Percentiles rank a stretch among this genome's conserved stretches.
Evolutionary conservation across 2,113 vertebrate genomes (phyloP).

Genomic region (Stigmatopora argus): DNA sequence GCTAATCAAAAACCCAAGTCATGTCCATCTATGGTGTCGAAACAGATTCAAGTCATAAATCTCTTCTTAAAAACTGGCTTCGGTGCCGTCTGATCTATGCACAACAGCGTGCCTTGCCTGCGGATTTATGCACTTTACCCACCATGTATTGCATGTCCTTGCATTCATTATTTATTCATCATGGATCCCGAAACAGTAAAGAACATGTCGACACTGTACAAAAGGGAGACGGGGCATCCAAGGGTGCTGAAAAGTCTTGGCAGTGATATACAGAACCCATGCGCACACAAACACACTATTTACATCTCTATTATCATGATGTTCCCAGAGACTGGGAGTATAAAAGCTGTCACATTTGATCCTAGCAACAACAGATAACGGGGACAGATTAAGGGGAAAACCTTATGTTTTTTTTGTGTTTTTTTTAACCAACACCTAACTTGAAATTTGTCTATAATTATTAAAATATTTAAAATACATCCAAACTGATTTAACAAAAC

Average conservation of each 20-base stretch:
- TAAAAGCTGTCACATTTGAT: background rate
- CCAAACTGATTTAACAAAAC: too few relatives aligned
- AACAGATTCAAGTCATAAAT: background rate
- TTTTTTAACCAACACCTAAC: too few relatives aligned
- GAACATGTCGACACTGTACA: background rate
- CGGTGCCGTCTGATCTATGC: conserved; percentile 9
- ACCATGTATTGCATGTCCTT: background rate
- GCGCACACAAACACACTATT: conserved; percentile 3
- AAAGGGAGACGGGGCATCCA: conserved; percentile 14
- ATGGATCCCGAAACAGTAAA: conserved; percentile 1
- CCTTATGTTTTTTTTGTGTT: too few relatives aligned
- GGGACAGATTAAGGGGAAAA: too few relatives aligned
- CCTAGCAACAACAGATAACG: too few relatives aligned
- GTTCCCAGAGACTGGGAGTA: conserved; percentile 30
- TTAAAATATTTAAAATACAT: too few relatives aligned
- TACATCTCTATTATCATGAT: conserved; percentile 34
- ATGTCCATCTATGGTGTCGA: conserved; percentile 5
- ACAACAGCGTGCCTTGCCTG: background rate
- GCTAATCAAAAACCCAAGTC: conserved; percentile 9
- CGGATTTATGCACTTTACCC: conserved; percentile 8
- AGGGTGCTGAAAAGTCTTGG: conserved; percentile 32
- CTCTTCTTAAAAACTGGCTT: conserved; percentile 4
- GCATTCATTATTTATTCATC: conserved; percentile 5
- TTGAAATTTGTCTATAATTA: too few relatives aligned
- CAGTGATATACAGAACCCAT: conserved; percentile 29